These are phyloP conservation scores for Macroglossus sobrinus DNA, from an alignment of 2,113 vertebrate genomes.

Conservation along the genomic window DNA sequence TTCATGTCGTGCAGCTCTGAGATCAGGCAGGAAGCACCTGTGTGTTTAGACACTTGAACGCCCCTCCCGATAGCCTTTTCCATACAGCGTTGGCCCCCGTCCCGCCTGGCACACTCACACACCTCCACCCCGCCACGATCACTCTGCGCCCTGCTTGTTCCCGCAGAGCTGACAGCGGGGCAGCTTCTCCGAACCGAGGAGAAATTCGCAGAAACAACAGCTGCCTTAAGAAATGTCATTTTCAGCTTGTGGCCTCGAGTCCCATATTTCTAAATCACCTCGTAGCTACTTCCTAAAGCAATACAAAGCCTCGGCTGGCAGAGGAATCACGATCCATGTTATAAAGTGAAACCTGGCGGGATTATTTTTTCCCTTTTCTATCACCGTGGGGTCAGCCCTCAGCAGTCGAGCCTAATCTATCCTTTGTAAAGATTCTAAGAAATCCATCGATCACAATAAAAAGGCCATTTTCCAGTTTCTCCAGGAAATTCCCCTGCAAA, in stretches of 20 bases:
- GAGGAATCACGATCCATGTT: not conserved
- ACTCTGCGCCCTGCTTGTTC: not conserved
- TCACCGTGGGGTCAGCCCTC: not conserved
- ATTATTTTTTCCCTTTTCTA: not conserved
- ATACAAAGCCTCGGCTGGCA: not conserved
- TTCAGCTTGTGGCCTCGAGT: not conserved
- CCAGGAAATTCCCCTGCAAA: conserved; percentile 17
- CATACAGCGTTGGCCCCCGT: too few species aligned
- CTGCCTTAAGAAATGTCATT: not conserved
- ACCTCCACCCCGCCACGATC: not conserved
- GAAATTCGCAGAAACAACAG: not conserved
- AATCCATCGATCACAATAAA: not conserved
- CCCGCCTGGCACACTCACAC: too few species aligned
- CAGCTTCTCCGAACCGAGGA: not conserved
- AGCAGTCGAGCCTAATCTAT: not conserved
- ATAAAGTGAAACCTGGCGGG: not conserved
- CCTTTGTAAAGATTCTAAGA: not conserved
- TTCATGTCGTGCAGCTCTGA: not conserved
- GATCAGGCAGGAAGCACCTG: not conserved
- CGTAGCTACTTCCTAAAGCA: not conserved
- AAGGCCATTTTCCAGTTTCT: not conserved
- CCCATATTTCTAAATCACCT: not conserved
- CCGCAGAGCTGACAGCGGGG: not conserved
- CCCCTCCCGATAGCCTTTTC: not conserved
- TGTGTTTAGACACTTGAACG: not conserved